Evolutionary conservation across 2,888 invertebrate species (phyloP).

Genomic region (Drosophila nr. perissopoda): DNA sequence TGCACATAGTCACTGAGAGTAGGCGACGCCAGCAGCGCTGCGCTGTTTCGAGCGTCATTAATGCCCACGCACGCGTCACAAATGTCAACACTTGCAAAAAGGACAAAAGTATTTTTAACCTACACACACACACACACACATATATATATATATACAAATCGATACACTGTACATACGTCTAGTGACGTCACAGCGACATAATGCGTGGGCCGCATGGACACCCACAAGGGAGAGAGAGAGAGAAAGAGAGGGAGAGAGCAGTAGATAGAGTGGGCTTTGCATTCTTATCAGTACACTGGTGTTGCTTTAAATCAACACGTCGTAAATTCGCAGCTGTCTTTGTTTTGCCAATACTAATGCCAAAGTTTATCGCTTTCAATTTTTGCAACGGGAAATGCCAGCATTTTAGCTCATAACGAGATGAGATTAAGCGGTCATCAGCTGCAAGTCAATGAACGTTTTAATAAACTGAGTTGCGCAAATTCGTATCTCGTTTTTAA

Average conservation of each 20-base stretch:
- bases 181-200: slow-evolving; percentile 58
- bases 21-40: slow-evolving; percentile 29
- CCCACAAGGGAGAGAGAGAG: background rate
- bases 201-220: slow-evolving; percentile 45
- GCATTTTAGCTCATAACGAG: background rate
- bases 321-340: slow-evolving; percentile 17
- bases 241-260: background rate
- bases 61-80: slow-evolving; percentile 38
- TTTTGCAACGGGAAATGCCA: slow-evolving; percentile 2
- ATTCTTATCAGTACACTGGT: slow-evolving; percentile 21
- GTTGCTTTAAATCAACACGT: background rate
- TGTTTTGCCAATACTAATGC: slow-evolving; percentile 6
- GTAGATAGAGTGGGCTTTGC: slow-evolving; percentile 7
- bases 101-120: slow-evolving; percentile 50
- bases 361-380: slow-evolving; percentile 41
- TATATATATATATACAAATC: slow-evolving; percentile 46
- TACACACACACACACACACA: background rate
- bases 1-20: background rate
- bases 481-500: background rate
- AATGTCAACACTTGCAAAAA: slow-evolving; percentile 23
- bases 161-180: slow-evolving; percentile 32
- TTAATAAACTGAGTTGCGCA: background rate
- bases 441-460: background rate
- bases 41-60: slow-evolving; percentile 28
- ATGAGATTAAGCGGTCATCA: background rate